Evolutionary conservation across 1,140 invertebrate genomes (phyloP).

Genomic region (Formica selysi): DNA sequence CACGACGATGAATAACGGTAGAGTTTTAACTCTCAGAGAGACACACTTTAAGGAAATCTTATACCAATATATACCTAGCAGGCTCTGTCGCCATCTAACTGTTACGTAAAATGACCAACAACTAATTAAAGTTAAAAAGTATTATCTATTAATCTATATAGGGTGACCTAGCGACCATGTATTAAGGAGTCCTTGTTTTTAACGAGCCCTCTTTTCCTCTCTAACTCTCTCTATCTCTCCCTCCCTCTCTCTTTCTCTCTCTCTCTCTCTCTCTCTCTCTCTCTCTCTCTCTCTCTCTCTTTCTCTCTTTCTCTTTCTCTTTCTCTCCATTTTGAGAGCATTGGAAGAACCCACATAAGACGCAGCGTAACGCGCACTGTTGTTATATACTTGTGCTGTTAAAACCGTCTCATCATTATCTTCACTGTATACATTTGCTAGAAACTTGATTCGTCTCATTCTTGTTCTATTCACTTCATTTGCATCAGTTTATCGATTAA

Average conservation of each 20-base stretch:
- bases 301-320: slow-evolving; percentile 34
- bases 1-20: slow-evolving; percentile 69
- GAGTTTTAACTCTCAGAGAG: slow-evolving; percentile 76
- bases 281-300: slow-evolving; percentile 24
- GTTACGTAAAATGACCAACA: slow-evolving; percentile 81
- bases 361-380: slow-evolving; percentile 50
- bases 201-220: slow-evolving; percentile 59
- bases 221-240: slow-evolving; percentile 7
- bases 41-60: slow-evolving; percentile 72
- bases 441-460: too few relatives aligned
- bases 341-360: slow-evolving; percentile 61
- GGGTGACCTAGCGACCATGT: slow-evolving; percentile 76
- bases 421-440: neutral
- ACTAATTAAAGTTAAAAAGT: slow-evolving; percentile 64
- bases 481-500: neutral
- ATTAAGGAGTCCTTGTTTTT: slow-evolving; percentile 70
- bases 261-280: slow-evolving; percentile 31
- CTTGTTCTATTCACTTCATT: too few relatives aligned
- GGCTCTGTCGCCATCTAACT: slow-evolving; percentile 77
- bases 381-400: slow-evolving; percentile 30
- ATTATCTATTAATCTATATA: slow-evolving; percentile 78
- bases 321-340: slow-evolving; percentile 31
- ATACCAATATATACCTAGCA: slow-evolving; percentile 74
- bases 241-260: slow-evolving; percentile 14
- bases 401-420: slow-evolving; percentile 5